Conservation (phyloP, 2,888 invertebrate species). For the Cantharis flavilabris region DNA sequence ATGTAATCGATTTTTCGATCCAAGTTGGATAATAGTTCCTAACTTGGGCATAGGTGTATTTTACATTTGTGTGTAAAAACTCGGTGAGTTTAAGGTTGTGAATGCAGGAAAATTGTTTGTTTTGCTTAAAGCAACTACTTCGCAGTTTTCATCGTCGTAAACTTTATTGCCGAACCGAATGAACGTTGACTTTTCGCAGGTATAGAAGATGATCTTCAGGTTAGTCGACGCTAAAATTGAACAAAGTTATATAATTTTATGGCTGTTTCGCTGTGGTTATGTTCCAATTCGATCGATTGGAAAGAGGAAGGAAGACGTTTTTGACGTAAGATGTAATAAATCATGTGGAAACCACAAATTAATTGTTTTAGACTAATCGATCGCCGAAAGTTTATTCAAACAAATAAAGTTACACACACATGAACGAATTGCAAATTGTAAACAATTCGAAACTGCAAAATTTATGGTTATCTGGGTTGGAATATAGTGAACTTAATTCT, state of each 20-base stretch:
- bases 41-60: too few relatives aligned
- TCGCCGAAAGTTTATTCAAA: neutral
- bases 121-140: too few relatives aligned
- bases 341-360: neutral
- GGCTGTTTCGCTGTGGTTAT: neutral
- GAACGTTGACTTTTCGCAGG: neutral
- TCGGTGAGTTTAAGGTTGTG: too few relatives aligned
- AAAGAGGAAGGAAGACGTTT: neutral
- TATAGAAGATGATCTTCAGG: neutral
- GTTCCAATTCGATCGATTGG: neutral
- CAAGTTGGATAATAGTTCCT: too few relatives aligned
- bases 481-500: conserved; percentile 8
- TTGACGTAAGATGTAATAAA: neutral
- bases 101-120: too few relatives aligned
- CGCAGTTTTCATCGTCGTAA: neutral
- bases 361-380: neutral
- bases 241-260: neutral
- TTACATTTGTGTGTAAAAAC: too few relatives aligned
- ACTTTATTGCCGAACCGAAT: neutral
- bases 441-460: conserved; percentile 7
- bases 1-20: too few relatives aligned
- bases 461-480: conserved; percentile 4
- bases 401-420: neutral
- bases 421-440: neutral
- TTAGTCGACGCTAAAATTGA: neutral